Evolutionary conservation across 2,797 vertebrate species (phyloP).

Genomic region (Decapterus maruadsi): DNA sequence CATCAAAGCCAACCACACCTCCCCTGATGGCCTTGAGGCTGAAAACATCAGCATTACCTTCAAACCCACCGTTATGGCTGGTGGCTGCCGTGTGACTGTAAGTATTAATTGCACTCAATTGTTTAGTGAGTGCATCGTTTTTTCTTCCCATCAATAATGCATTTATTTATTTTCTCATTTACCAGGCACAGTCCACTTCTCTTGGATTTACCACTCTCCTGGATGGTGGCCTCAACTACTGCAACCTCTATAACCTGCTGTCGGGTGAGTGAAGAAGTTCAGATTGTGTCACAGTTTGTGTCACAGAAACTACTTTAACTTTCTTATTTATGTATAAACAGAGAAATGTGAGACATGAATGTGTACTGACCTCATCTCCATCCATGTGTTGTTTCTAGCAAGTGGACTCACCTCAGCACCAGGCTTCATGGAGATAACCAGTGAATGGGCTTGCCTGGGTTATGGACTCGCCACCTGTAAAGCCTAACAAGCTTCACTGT

Average conservation of each 20-base stretch:
- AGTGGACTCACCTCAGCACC: constrained; percentile 47
- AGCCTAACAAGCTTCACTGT: neutral
- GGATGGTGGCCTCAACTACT: constrained; percentile 63
- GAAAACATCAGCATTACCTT: constrained; percentile 55
- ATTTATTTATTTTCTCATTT: neutral
- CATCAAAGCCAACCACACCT: constrained; percentile 64
- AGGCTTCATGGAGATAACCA: constrained; percentile 56
- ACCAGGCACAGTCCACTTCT: constrained; percentile 53
- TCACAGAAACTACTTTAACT: neutral
- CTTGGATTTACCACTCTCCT: constrained; percentile 55
- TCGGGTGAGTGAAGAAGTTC: constrained; percentile 47
- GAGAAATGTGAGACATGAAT: neutral
- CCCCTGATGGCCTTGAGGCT: constrained; percentile 26
- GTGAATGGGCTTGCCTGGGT: constrained; percentile 48
- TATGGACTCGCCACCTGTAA: constrained; percentile 26
- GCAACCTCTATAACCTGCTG: constrained; percentile 66
- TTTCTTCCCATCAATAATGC: too few species aligned
- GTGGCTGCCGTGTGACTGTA: constrained; percentile 58
- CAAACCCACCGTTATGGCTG: neutral
- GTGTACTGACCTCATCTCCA: neutral
- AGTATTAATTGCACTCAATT: constrained; percentile 7
- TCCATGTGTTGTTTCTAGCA: constrained; percentile 19
- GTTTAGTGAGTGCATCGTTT: too few species aligned
- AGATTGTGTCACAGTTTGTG: neutral
- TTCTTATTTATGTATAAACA: neutral